Percentiles rank a stretch among this genome's conserved stretches.
phyloP scores from a whole-genome alignment of 2,888 invertebrate genomes.

The Sylvicola fuscatus region DNA sequence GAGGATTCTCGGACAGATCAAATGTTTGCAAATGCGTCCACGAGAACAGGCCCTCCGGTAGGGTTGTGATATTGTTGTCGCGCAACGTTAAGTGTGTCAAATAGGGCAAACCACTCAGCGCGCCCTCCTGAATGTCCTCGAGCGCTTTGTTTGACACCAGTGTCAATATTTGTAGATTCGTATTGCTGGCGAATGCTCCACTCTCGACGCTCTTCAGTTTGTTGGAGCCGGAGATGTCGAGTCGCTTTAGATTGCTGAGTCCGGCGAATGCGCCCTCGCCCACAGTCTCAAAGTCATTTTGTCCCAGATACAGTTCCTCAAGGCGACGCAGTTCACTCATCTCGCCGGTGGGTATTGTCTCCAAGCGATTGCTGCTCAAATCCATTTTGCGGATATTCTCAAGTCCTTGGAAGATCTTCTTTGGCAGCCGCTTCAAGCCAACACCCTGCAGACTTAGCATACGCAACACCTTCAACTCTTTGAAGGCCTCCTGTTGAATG shows the following conservation, averaged over 20 bases:
- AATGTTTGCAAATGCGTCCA: constrained; percentile 35
- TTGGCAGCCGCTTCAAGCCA: constrained; percentile 33
- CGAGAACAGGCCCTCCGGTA: constrained; percentile 37
- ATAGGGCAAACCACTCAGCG: constrained; percentile 36
- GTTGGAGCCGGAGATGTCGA: constrained; percentile 37
- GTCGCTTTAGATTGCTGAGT: constrained; percentile 32
- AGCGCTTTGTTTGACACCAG: constrained; percentile 36
- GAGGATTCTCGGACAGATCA: constrained; percentile 38
- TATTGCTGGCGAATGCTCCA: constrained; percentile 36
- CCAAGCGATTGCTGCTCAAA: constrained; percentile 34
- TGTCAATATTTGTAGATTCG: constrained; percentile 36
- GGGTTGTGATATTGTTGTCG: constrained; percentile 35
- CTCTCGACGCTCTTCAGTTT: constrained; percentile 31
- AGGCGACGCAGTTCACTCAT: constrained; percentile 30
- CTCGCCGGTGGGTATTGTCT: constrained; percentile 33
- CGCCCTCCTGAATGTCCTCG: constrained; percentile 32
- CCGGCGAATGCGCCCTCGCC: constrained; percentile 34
- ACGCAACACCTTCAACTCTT: constrained; percentile 31
- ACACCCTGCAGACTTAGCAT: constrained; percentile 37
- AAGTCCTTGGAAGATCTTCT: constrained; percentile 33
- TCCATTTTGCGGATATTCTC: constrained; percentile 31
- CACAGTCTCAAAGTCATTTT: constrained; percentile 33
- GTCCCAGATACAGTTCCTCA: constrained; percentile 39
- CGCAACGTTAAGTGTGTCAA: constrained; percentile 33
- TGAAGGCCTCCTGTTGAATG: constrained; percentile 37